Percentiles rank a stretch among this genome's conserved stretches.
phyloP scores from a whole-genome alignment of 1,140 invertebrate genomes.

The Drosophila subpulchrella region DNA sequence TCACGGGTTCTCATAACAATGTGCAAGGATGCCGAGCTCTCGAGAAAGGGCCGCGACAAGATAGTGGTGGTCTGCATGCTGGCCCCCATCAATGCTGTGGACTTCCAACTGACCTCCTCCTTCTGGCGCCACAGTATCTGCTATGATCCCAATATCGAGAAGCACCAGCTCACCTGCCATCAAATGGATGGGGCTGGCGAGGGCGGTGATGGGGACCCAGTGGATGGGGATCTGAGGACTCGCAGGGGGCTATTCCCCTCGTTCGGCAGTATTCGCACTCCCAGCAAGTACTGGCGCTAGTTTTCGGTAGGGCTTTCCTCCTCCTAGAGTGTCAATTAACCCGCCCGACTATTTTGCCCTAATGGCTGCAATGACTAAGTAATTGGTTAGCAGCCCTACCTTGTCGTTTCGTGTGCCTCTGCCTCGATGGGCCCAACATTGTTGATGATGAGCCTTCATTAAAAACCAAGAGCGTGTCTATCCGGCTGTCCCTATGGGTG shows the following conservation, averaged over 20 bases:
- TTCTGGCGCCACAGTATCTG: slow-evolving; percentile 51
- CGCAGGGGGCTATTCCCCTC: neutral
- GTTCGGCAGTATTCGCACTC: neutral
- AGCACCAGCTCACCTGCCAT: slow-evolving; percentile 38
- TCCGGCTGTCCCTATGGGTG: neutral
- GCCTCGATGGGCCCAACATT: slow-evolving; percentile 32
- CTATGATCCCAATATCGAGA: slow-evolving; percentile 33
- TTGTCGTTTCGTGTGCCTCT: slow-evolving; percentile 10
- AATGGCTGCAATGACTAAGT: slow-evolving; percentile 40
- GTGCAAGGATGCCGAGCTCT: slow-evolving; percentile 18
- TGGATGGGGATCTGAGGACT: neutral
- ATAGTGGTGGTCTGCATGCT: slow-evolving; percentile 38
- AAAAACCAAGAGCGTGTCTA: slow-evolving; percentile 54
- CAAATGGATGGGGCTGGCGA: neutral
- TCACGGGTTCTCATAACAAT: slow-evolving; percentile 11
- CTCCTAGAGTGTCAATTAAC: slow-evolving; percentile 22
- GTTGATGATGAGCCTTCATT: slow-evolving; percentile 74
- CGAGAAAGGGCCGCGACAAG: slow-evolving; percentile 38
- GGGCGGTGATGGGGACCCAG: neutral
- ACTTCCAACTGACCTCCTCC: slow-evolving; percentile 13
- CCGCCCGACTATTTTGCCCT: slow-evolving; percentile 7
- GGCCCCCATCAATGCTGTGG: slow-evolving; percentile 34
- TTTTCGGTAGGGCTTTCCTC: neutral
- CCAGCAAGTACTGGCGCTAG: slow-evolving; percentile 29
- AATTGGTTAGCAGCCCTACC: slow-evolving; percentile 40